A percentile compares a stretch with the other conserved stretches of the same genome.
These are phyloP conservation scores for Trichacis sp. DNA, from an alignment of 2,888 invertebrate species.

Conservation along the genomic window DNA sequence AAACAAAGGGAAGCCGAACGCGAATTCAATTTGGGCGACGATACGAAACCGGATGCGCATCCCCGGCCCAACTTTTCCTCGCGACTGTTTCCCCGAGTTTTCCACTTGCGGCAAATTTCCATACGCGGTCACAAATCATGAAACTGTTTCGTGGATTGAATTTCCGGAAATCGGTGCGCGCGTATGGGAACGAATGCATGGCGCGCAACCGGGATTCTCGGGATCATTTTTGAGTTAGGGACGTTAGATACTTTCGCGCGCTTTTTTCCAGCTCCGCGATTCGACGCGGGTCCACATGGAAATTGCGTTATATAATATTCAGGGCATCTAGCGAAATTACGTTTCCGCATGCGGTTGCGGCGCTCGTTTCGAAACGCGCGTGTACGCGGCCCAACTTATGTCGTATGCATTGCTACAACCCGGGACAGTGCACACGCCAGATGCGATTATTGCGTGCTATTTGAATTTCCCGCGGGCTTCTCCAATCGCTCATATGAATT, in stretches of 20 bases:
- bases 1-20: no score
- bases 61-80: no score
- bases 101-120: neutral
- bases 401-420: slow-evolving; percentile 29
- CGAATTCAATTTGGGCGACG: neutral
- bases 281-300: slow-evolving; percentile 51
- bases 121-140: neutral
- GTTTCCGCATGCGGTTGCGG: slow-evolving; percentile 40
- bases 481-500: slow-evolving; percentile 33
- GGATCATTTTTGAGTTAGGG: slow-evolving; percentile 43
- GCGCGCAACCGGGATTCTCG: no score
- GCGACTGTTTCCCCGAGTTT: neutral
- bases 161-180: slow-evolving; percentile 20
- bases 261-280: slow-evolving; percentile 19
- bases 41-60: no score
- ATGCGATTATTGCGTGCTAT: slow-evolving; percentile 41
- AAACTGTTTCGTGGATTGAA: slow-evolving; percentile 16
- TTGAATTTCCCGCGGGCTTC: slow-evolving; percentile 41
- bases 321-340: slow-evolving; percentile 46
- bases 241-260: slow-evolving; percentile 42
- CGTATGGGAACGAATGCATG: no score
- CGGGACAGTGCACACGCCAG: slow-evolving; percentile 15
- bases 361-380: slow-evolving; percentile 32
- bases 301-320: slow-evolving; percentile 64
- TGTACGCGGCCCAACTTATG: slow-evolving; percentile 33